Conservation (phyloP, 2,113 vertebrate species). For the Trachemys scripta region DNA sequence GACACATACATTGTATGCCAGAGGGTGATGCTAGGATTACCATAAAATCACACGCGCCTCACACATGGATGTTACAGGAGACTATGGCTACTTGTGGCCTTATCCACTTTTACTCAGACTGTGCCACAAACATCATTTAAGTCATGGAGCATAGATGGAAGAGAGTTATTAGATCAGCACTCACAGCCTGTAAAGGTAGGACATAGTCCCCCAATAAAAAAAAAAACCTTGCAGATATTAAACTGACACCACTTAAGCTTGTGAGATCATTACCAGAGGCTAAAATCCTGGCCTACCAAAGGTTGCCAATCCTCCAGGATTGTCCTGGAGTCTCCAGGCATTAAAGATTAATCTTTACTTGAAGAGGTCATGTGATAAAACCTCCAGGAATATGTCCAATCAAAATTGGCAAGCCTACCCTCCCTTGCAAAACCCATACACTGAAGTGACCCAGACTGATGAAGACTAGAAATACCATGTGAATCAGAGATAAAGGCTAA, state of each 20-base stretch:
- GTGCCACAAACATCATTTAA: neutral
- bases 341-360: too few species aligned
- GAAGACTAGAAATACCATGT: neutral
- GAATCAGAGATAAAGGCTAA: neutral
- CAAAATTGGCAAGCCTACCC: too few species aligned
- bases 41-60: neutral
- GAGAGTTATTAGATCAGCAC: constrained; percentile 40
- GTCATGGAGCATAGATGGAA: neutral
- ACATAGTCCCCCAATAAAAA: neutral
- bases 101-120: neutral
- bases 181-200: constrained; percentile 38
- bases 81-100: neutral
- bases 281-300: neutral
- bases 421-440: neutral
- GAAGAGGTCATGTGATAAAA: too few species aligned
- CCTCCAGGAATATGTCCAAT: too few species aligned
- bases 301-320: too few species aligned
- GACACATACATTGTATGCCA: neutral
- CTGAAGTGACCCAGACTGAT: neutral
- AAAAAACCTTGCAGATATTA: neutral
- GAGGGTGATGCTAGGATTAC: neutral
- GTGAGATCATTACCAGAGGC: neutral
- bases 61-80: neutral
- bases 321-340: too few species aligned
- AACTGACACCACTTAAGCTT: neutral